Base-by-base conservation (phyloP, 2,113 vertebrate species). In the Percina caprodes region DNA sequence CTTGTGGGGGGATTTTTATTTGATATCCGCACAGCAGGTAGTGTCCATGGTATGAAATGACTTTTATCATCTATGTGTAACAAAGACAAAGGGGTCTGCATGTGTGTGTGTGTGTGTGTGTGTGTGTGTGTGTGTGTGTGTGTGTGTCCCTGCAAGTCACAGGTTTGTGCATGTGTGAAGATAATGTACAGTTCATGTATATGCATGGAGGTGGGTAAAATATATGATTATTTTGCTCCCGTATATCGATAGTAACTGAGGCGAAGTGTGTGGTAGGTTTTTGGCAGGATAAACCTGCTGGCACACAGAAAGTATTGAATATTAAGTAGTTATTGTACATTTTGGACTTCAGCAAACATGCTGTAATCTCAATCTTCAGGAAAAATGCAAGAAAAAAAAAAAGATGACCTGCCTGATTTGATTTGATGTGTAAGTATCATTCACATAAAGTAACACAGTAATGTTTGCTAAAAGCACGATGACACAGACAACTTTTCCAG, bases 21-120 rank as follows among this genome's bases (percentile, higher is more conserved):
- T 86, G 35, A 83, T 86, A 51, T 78, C 51, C 52, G 74, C 88
- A 79, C 93, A 86, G 88, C 89, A 33, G 91, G 90, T 33, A 42
- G 71, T 21, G 69, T 72, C 71, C 55, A 13, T 49, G 39, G 30
- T 69, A 79, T 56, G 74, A 88, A 89, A 89, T 88, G 67, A 79
- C 69, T 81, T 83, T 72, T 78, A 78, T 65, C 60, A 65, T 69
- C 18, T 82, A 2, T 4, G n/a, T 65, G 79, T 2, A 45, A 61
- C 65, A 62, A 62, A 86, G 82, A 82, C 62, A 71, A 70, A 90
- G 77, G 65, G 58, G 45, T 49, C 26, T 69, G 39, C 19, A 4
- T 18, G 48, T 59, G 49, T 70, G 52, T 55, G 24, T 65, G 59
- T 56, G 74, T 67, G 55, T 39, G 65, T 39, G 39, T 62, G 52